Conservation (phyloP, 2,888 invertebrate species). For the Agonopterix subpropinquella region DNA sequence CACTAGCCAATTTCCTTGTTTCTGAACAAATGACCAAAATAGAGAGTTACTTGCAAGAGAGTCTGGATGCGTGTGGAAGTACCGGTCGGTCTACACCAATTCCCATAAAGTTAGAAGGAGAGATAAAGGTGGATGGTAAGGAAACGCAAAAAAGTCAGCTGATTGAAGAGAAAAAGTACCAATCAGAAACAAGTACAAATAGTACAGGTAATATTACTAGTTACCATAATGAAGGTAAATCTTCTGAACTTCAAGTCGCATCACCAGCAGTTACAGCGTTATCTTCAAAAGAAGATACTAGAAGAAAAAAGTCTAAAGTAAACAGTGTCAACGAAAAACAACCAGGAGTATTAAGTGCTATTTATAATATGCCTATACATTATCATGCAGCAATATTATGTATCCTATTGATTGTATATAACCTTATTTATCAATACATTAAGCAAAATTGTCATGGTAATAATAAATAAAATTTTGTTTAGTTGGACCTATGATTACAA, state of each 20-base stretch:
- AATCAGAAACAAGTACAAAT: conserved; percentile 13
- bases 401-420: conserved; percentile 71
- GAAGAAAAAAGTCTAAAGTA: conserved; percentile 29
- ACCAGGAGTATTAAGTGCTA: conserved; percentile 46
- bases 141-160: conserved; percentile 11
- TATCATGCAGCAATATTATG: conserved; percentile 70
- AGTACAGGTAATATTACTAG: conserved; percentile 10
- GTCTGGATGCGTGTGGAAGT: conserved; percentile 43
- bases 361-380: conserved; percentile 69
- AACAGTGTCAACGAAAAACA: conserved; percentile 50
- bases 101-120: conserved; percentile 19
- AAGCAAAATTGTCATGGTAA: conserved; percentile 59
- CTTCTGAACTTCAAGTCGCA: conserved; percentile 4
- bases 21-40: conserved; percentile 63
- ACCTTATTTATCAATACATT: conserved; percentile 67
- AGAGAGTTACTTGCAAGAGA: conserved; percentile 61
- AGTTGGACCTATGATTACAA: conserved; percentile 5
- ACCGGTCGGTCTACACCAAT: conserved; percentile 20
- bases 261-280: conserved; percentile 2
- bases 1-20: conserved; percentile 49
- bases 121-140: conserved; percentile 16
- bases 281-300: conserved; percentile 16
- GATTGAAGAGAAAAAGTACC: conserved; percentile 18
- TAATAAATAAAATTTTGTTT: conserved; percentile 24
- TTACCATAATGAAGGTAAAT: conserved; percentile 15